These are phyloP conservation scores for Eupithecia dodoneata DNA, from an alignment of 2,888 invertebrate genomes.

Conservation along the genomic window DNA sequence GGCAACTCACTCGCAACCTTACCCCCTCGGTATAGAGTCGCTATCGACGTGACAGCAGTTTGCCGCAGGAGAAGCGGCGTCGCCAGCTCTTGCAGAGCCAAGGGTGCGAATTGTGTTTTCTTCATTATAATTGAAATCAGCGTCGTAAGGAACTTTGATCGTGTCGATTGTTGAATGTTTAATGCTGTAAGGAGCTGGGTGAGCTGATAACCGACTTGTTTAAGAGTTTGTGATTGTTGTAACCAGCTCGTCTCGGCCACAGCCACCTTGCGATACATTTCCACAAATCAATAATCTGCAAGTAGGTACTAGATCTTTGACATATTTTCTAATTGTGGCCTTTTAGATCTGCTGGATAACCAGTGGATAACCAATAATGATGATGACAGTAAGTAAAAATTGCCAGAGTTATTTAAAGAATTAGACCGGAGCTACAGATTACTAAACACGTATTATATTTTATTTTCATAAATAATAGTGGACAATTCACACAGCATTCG, in stretches of 20 bases:
- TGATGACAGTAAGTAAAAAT: too few relatives aligned
- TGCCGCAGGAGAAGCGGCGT: constrained; percentile 82
- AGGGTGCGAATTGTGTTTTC: constrained; percentile 81
- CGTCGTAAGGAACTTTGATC: constrained; percentile 46
- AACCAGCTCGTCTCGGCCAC: neutral
- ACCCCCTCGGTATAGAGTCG: constrained; percentile 37
- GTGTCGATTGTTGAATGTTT: constrained; percentile 51
- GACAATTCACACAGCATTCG: too few relatives aligned
- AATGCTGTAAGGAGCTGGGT: constrained; percentile 33
- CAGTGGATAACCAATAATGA: too few relatives aligned
- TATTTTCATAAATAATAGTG: too few relatives aligned
- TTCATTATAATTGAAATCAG: constrained; percentile 75
- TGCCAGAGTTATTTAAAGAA: too few relatives aligned
- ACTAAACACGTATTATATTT: too few relatives aligned
- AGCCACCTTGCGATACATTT: constrained; percentile 31
- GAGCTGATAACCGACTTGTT: constrained; percentile 36
- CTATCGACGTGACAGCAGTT: constrained; percentile 49
- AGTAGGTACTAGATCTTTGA: too few relatives aligned
- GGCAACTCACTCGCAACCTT: constrained; percentile 54
- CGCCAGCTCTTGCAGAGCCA: constrained; percentile 75
- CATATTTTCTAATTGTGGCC: too few relatives aligned
- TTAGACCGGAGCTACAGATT: too few relatives aligned
- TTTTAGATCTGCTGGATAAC: too few relatives aligned
- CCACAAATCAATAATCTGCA: too few relatives aligned
- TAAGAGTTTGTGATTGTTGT: constrained; percentile 29